Conservation (phyloP, 1,140 invertebrate species). For the Drosophila yakuba region DNA sequence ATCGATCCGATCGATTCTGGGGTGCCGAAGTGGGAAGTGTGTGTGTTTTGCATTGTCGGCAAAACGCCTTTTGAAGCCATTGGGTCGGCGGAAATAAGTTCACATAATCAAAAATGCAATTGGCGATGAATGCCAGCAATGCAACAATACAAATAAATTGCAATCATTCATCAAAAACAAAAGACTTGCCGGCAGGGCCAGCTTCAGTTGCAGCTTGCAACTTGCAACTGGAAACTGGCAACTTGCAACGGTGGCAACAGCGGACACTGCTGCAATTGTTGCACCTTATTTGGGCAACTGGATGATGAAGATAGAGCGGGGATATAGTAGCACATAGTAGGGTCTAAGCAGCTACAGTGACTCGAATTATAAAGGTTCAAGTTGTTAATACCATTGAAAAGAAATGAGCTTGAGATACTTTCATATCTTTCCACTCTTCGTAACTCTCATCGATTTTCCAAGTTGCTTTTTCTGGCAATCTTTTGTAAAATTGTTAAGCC, state of each 20-base stretch:
- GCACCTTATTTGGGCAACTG: constrained; percentile 79
- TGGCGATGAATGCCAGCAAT: constrained; percentile 73
- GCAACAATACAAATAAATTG: constrained; percentile 83
- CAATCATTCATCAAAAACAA: constrained; percentile 81
- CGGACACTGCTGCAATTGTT: constrained; percentile 63
- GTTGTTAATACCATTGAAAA: no score
- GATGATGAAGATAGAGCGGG: constrained; percentile 29
- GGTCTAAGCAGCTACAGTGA: constrained; percentile 51
- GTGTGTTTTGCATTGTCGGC: constrained; percentile 58
- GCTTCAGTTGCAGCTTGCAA: constrained; percentile 26
- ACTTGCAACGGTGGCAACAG: constrained; percentile 62
- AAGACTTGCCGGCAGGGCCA: constrained; percentile 54
- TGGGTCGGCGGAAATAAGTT: constrained; percentile 55
- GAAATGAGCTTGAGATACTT: no score
- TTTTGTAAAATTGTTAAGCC: neutral
- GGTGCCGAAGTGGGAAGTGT: neutral
- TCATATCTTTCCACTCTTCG: no score
- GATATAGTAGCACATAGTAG: neutral
- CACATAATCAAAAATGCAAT: constrained; percentile 75
- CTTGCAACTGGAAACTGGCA: constrained; percentile 10
- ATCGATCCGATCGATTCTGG: neutral
- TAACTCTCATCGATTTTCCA: no score
- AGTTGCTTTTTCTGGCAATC: neutral
- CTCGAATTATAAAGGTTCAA: neutral
- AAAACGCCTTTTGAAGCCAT: constrained; percentile 60